A percentile compares a stretch with the other conserved stretches of the same genome.
Evolutionary conservation across 2,888 invertebrate genomes (phyloP).

Genomic region (Himalopsyche kuldschensis): DNA sequence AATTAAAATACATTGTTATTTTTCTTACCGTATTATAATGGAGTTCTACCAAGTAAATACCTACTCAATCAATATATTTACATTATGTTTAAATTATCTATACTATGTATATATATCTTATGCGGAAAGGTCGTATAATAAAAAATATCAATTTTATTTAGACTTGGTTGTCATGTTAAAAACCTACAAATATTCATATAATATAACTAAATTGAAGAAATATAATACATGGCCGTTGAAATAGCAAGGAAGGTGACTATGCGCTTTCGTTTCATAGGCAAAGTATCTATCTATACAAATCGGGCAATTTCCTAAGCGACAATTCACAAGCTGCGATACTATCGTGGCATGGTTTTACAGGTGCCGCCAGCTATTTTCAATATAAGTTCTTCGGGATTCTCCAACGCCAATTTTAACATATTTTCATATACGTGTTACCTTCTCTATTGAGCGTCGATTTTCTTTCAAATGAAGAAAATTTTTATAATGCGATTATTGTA

Average conservation of each 20-base stretch:
- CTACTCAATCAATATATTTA: too few relatives aligned
- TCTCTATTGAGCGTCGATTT: not conserved
- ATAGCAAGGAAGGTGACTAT: not conserved
- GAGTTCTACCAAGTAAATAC: too few relatives aligned
- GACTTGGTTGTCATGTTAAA: too few relatives aligned
- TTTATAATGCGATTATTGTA: not conserved
- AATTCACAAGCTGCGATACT: not conserved
- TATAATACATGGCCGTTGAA: too few relatives aligned
- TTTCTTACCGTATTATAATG: too few relatives aligned
- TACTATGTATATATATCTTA: too few relatives aligned
- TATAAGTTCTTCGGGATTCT: not conserved
- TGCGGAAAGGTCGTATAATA: too few relatives aligned
- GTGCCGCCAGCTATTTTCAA: not conserved
- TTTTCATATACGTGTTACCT: not conserved
- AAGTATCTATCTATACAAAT: not conserved
- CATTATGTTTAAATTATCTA: too few relatives aligned
- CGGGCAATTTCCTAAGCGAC: conserved; percentile 9
- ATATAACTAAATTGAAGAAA: too few relatives aligned
- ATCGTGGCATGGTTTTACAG: not conserved
- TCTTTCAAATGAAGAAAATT: not conserved
- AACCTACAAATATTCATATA: too few relatives aligned
- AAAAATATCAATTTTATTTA: too few relatives aligned
- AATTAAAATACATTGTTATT: too few relatives aligned
- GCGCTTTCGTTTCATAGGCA: not conserved
- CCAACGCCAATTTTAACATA: not conserved